phyloP scores from a whole-genome alignment of 2,888 invertebrate species.

The Tenthredo notha region DNA sequence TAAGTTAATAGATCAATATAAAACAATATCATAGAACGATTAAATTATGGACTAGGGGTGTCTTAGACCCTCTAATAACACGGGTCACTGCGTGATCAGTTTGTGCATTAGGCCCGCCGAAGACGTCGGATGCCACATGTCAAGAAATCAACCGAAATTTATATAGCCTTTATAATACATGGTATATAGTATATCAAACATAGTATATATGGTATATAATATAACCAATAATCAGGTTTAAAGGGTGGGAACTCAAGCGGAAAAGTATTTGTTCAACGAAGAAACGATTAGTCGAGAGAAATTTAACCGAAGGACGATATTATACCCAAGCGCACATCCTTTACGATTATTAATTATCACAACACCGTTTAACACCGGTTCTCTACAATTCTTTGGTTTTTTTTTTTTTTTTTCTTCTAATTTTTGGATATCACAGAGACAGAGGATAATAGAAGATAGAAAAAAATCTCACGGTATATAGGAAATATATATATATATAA shows the following conservation, averaged over 20 bases:
- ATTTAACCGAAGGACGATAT: not conserved
- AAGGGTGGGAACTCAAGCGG: constrained; percentile 22
- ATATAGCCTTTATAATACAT: not conserved
- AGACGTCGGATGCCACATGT: constrained; percentile 44
- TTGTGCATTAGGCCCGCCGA: not conserved
- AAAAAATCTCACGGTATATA: not conserved
- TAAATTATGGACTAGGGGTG: not conserved
- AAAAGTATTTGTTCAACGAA: constrained; percentile 44
- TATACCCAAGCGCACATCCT: not conserved
- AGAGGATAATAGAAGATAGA: not conserved
- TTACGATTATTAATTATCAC: constrained; percentile 4
- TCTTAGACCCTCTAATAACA: constrained; percentile 12
- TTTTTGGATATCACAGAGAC: not conserved
- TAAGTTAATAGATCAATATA: not conserved
- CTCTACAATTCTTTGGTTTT: too few species aligned
- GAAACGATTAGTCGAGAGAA: not conserved
- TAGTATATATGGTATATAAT: not conserved
- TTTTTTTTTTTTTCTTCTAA: too few species aligned
- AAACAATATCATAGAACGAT: constrained; percentile 15
- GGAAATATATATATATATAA: not conserved
- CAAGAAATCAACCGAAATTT: constrained; percentile 37
- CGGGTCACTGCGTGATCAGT: not conserved
- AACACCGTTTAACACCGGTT: too few species aligned
- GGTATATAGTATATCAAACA: too few species aligned
- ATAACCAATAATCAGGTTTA: constrained; percentile 1